Percentiles rank a stretch among this genome's conserved stretches.
Conservation (phyloP, 2,113 vertebrate species). For the Melanotaenia duboulayi region DNA sequence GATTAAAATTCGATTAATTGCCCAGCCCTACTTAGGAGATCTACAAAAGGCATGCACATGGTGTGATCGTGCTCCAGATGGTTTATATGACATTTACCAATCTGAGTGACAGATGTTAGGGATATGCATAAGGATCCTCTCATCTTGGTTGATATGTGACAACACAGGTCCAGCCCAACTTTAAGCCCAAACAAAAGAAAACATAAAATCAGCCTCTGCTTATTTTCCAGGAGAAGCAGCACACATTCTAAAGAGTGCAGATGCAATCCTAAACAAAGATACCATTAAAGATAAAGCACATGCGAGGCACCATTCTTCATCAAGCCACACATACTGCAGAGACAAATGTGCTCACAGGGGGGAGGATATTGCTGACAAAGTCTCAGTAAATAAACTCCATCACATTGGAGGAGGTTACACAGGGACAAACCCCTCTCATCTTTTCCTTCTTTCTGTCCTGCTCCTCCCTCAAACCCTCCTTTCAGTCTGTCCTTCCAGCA, state of each 20-base stretch:
- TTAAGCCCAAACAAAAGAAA: background rate
- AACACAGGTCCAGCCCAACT: slow-evolving; percentile 11
- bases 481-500: slow-evolving; percentile 42
- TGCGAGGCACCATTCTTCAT: background rate
- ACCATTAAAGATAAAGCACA: background rate
- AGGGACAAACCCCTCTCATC: slow-evolving; percentile 45
- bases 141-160: slow-evolving; percentile 18
- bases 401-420: slow-evolving; percentile 54
- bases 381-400: slow-evolving; percentile 57
- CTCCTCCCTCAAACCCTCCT: slow-evolving; percentile 46
- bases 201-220: background rate
- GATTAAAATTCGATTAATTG: no score
- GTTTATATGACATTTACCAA: slow-evolving; percentile 39
- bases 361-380: slow-evolving; percentile 49
- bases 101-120: slow-evolving; percentile 28
- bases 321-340: slow-evolving; percentile 14
- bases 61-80: background rate
- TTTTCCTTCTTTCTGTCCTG: slow-evolving; percentile 25
- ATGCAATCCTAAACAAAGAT: background rate
- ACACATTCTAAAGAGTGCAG: background rate
- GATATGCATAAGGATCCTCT: slow-evolving; percentile 9
- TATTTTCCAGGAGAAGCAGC: background rate
- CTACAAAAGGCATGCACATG: background rate
- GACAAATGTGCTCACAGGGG: slow-evolving; percentile 24
- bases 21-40: no score